Evolutionary conservation across 2,888 invertebrate genomes (phyloP).

Genomic region (Athripsodes cinereus): DNA sequence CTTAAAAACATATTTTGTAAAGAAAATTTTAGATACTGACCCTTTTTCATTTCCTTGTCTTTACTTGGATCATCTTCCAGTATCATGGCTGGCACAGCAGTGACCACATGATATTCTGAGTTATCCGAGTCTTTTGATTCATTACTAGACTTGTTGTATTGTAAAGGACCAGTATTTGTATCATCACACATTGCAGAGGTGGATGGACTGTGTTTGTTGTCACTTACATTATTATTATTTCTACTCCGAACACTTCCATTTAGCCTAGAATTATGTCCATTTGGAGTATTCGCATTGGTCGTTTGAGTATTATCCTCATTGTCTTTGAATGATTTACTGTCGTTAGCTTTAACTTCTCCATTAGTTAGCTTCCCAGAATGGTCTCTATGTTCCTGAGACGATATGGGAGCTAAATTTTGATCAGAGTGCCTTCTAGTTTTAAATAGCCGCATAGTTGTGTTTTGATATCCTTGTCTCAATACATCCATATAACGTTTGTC

Average conservation of each 20-base stretch:
- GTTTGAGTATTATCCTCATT: too few relatives aligned
- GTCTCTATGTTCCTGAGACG: conserved; percentile 42
- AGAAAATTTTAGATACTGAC: conserved; percentile 31
- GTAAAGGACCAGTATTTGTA: neutral
- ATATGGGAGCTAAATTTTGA: conserved; percentile 50
- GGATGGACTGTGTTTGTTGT: neutral
- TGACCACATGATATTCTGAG: conserved; percentile 65
- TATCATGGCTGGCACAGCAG: conserved; percentile 70
- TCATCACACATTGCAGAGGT: neutral
- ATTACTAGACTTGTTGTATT: neutral
- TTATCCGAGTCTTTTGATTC: neutral
- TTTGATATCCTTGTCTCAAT: neutral
- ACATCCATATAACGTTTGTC: neutral
- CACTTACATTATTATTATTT: neutral
- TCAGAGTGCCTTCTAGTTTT: conserved; percentile 60
- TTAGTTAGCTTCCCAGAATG: conserved; percentile 34
- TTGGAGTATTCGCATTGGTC: neutral
- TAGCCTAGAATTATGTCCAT: neutral
- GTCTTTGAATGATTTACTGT: neutral
- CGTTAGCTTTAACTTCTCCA: neutral
- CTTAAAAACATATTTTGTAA: neutral
- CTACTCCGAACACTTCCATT: neutral
- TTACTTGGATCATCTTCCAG: conserved; percentile 59
- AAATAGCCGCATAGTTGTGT: conserved; percentile 52
- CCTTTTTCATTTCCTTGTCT: conserved; percentile 52